Evolutionary conservation across 2,113 vertebrate species (phyloP).

Genomic region (Alethe diademata): DNA sequence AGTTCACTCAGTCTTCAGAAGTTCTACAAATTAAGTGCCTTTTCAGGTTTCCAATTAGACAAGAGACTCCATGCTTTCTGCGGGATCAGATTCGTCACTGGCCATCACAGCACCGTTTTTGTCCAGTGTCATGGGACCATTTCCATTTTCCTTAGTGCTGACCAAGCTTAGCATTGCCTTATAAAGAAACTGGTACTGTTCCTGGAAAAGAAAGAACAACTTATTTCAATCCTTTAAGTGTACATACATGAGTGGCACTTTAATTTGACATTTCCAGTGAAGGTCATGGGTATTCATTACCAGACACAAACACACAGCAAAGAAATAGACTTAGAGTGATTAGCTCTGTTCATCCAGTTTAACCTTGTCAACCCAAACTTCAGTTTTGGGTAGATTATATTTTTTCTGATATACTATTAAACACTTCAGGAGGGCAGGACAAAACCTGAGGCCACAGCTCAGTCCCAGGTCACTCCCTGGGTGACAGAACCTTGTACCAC

Average conservation of each 20-base stretch:
- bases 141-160: constrained; percentile 88
- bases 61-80: constrained; percentile 93
- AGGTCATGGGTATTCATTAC: not conserved
- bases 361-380: not conserved
- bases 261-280: not conserved
- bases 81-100: constrained; percentile 86
- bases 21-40: constrained; percentile 90
- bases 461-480: not conserved
- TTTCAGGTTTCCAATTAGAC: constrained; percentile 82
- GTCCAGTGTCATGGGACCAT: constrained; percentile 80
- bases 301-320: not conserved
- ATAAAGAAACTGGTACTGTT: constrained; percentile 95
- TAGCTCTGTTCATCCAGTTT: not conserved
- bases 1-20: constrained; percentile 90
- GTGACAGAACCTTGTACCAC: not conserved
- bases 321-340: not conserved
- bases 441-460: not conserved
- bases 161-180: constrained; percentile 93
- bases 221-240: not conserved
- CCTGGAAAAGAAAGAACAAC: constrained; percentile 74
- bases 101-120: constrained; percentile 85
- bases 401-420: not conserved
- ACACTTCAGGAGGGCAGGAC: not conserved
- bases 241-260: not conserved
- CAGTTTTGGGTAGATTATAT: not conserved